Evolutionary conservation across 2,888 invertebrate genomes (phyloP), one percentile per base, ranked within the genome.

Genomic region (Calephelis perditalis): DNA sequence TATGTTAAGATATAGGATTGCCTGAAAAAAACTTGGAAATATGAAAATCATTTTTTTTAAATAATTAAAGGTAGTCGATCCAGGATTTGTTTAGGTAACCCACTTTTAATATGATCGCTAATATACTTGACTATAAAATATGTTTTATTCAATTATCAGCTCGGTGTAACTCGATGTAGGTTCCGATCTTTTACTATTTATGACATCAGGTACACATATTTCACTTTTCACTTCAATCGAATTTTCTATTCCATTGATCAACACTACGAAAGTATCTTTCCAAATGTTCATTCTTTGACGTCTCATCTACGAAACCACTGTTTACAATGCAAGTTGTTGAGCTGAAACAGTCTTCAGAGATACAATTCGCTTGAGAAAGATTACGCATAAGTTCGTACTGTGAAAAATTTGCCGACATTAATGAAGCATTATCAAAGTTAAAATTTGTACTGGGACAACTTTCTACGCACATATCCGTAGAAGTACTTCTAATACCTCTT

Each of bases 341-440:
- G 64, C 88, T 87, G 64, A 77, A 74, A 0, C 79, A 79, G n/a
- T 76, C 83, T 35, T 86, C 87, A 0, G 86, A 87, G 68, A 79
- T 78, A 59, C 85, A 86, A 62, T 82, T 84, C 2, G 81, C 77
- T 35, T 72, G 76, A 6, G 89, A 89, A 56, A 89, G 68, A 62
- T 89, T 88, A 5, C 89, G 76, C 69, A 82, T 75, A 46, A 89
- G 68, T 68, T 89, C 89, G 63, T 88, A 89, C 64, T 87, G 83
- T 2, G 89, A 89, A 66, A 89, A 86, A 63, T 89, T 84, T 79
- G 85, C 82, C 2, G 88, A 87, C 76, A 85, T 79, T 40, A 82
- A 64, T 0, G 89, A 88, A 11, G 76, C 69, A 64, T 80, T 84
- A 46, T 82, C 81, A 6, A 70, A 70, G 37, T 67, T 71, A 40